A percentile compares a stretch with the other conserved stretches of the same genome.
Conservation (phyloP, 2,113 vertebrate species). For the Notechis scutatus region DNA sequence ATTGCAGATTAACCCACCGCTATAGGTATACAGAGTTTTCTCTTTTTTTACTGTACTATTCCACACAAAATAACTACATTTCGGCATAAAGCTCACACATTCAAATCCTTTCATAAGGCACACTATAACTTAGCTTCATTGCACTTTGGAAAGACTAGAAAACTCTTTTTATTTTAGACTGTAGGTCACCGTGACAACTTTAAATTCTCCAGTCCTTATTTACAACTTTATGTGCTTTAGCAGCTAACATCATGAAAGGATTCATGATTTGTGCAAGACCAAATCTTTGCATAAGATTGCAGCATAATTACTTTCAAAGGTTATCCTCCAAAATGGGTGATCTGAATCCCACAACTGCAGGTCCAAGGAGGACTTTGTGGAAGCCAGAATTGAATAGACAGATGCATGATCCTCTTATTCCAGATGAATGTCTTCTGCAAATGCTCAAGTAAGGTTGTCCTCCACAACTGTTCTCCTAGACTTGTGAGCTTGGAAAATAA, state of each 20-base stretch:
- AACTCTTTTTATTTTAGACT: not conserved
- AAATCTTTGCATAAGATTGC: not conserved
- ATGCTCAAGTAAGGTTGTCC: not conserved
- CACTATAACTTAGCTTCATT: not conserved
- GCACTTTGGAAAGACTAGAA: not conserved
- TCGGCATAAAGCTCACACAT: not conserved
- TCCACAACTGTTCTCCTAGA: not conserved
- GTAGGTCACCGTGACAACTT: not conserved
- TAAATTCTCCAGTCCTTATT: not conserved
- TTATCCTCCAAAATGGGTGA: not conserved
- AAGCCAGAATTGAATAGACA: not conserved
- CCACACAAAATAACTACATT: not conserved
- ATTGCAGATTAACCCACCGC: not conserved
- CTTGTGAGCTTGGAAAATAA: not conserved
- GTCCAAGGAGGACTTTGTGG: not conserved
- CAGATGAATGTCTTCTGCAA: not conserved
- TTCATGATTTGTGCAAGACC: not conserved
- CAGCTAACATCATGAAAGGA: not conserved
- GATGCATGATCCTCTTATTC: not conserved
- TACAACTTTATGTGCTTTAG: not conserved
- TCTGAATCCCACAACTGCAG: not conserved
- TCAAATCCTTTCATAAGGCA: slow-evolving; percentile 2
- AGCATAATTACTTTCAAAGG: not conserved
- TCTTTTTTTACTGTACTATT: not conserved
- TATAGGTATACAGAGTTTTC: not conserved